Percentiles rank a stretch among this genome's conserved stretches.
Evolutionary conservation across 1,140 invertebrate genomes (phyloP).

Genomic region (Triops cancriformis): DNA sequence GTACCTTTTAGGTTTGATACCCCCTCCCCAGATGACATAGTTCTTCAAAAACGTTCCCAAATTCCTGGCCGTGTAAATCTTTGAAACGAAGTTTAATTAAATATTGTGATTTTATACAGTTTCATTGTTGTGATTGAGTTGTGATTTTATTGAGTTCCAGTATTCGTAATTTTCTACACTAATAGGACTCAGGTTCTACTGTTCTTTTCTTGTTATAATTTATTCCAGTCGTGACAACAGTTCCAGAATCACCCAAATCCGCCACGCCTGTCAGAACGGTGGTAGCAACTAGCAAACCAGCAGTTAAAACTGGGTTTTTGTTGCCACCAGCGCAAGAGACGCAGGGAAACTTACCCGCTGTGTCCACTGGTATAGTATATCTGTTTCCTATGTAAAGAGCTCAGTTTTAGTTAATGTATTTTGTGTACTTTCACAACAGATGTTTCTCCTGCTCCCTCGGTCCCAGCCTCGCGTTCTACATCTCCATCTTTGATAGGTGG

Average conservation of each 20-base stretch:
- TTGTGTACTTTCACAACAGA: not conserved
- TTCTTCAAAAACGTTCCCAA: conserved; percentile 32
- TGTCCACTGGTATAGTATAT: not conserved
- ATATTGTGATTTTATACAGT: not conserved
- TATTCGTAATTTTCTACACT: not conserved
- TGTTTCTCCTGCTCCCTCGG: not conserved
- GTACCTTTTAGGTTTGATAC: conserved; percentile 47
- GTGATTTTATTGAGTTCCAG: no score
- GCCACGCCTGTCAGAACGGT: conserved; percentile 19
- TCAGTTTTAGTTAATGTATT: conserved; percentile 2
- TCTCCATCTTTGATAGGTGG: conserved; percentile 37
- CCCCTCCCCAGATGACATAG: conserved; percentile 51
- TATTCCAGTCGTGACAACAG: conserved; percentile 21
- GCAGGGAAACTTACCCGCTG: not conserved
- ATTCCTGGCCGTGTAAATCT: conserved; percentile 13
- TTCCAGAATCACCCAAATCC: conserved; percentile 1
- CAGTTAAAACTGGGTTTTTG: conserved; percentile 19
- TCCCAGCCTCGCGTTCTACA: not conserved
- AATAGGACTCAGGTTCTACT: conserved; percentile 11
- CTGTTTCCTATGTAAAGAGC: not conserved
- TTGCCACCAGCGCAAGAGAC: not conserved
- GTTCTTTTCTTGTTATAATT: conserved; percentile 19
- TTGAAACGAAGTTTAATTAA: not conserved
- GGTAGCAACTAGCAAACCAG: not conserved
- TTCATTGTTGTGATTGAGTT: no score